phyloP scores from a whole-genome alignment of 2,888 invertebrate species.

The Drosophila affinis region DNA sequence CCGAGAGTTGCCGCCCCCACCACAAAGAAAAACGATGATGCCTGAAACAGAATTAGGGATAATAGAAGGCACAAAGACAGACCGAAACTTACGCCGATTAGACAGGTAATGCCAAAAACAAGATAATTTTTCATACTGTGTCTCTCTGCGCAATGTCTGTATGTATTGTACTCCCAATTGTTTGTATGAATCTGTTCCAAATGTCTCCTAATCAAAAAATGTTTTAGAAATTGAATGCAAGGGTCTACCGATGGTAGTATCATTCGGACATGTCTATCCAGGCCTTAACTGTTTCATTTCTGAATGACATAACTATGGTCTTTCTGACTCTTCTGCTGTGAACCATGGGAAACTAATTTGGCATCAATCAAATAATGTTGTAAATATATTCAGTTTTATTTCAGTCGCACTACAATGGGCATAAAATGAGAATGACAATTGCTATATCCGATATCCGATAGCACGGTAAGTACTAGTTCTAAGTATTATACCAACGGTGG shows the following conservation, averaged over 20 bases:
- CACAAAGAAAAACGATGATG: neutral
- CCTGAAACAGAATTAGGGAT: neutral
- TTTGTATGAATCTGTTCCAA: neutral
- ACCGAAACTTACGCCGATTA: constrained; percentile 20
- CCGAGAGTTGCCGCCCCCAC: neutral
- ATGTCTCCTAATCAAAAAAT: neutral
- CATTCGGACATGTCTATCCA: too few relatives aligned
- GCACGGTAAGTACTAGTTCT: too few relatives aligned
- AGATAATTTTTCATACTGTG: neutral
- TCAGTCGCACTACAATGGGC: too few relatives aligned
- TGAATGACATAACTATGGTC: too few relatives aligned
- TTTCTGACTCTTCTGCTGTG: too few relatives aligned
- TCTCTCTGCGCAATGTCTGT: too few relatives aligned
- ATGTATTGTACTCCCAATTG: neutral
- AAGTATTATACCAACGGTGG: too few relatives aligned
- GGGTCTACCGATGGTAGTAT: neutral
- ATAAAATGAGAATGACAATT: too few relatives aligned
- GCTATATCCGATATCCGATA: too few relatives aligned
- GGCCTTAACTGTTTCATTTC: too few relatives aligned
- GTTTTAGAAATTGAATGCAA: neutral
- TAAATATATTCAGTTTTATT: neutral
- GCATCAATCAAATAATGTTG: too few relatives aligned
- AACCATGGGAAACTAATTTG: too few relatives aligned
- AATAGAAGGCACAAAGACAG: neutral
- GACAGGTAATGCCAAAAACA: constrained; percentile 7